Evolutionary conservation across 2,888 invertebrate genomes (phyloP), one percentile per base, ranked within the genome.

Genomic region (Diadromus collaris): DNA sequence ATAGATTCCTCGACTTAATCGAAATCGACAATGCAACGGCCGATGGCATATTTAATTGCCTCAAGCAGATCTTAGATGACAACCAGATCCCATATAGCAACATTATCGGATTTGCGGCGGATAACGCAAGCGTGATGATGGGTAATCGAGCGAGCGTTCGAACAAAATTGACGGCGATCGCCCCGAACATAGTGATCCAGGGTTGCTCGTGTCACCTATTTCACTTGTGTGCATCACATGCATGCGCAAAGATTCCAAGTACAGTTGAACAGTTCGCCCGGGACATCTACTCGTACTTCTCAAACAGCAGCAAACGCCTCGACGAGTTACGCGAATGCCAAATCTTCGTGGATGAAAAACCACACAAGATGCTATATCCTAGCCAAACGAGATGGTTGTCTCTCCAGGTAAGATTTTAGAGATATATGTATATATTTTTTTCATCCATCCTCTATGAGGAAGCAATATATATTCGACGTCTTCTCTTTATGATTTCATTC

Each of bases 141-240:
- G 80, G 80, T 0, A 61, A 81, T 10, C 19, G 64, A 60, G 44
- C 56, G 16, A 54, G 78, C 32, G 68, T 78, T 24, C 70, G 41
- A 34, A 61, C 68, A 6, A 48, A 61, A 38, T 71, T 81, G 7
- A 34, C 65, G 29, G 44, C 70, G 65, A 29, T 73, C 32, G 29
- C 44, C 3, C 80, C 71, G 9, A 56, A 76, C n/a, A 10, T 81
- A 10, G 46, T 81, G 46, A 76, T 78, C 13, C 19, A 68, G n/a
- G 78, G 76, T 10, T 81, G 76, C 19, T 56, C 61, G 6, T 71
- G 71, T 34, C 75, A 81, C 63, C 61, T 70, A 13, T 69, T 81
- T n/a, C 82, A 83, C 73, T 65, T 80, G 41, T 76, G 70, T 44
- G 77, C 81, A 60, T 82, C 80, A 13, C 61, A 48, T 27, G 76